phyloP scores from a whole-genome alignment of 2,888 invertebrate genomes.

The Rhaphigaster nebulosa region DNA sequence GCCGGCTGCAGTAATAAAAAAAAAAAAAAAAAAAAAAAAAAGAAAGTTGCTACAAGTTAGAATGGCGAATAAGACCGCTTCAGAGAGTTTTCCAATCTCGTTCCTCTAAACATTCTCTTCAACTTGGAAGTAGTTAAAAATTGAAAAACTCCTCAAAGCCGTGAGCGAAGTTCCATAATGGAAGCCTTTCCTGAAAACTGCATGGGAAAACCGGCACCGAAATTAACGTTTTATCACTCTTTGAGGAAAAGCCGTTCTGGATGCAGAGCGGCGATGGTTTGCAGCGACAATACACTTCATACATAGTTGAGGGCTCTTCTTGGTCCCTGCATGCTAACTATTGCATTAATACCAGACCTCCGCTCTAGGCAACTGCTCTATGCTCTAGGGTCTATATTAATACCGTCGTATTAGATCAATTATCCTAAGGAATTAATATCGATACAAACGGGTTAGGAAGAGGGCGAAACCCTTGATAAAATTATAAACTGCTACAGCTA shows the following conservation, averaged over 20 bases:
- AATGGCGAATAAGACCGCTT: constrained; percentile 32
- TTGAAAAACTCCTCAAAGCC: constrained; percentile 37
- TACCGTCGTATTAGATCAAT: background rate
- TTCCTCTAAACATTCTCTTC: background rate
- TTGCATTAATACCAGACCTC: background rate
- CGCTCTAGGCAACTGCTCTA: background rate
- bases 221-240: constrained; percentile 27
- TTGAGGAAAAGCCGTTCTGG: background rate
- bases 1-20: constrained; percentile 27
- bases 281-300: background rate
- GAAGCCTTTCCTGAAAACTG: background rate
- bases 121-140: constrained; percentile 35
- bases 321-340: background rate
- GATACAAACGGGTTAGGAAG: background rate
- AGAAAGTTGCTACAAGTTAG: constrained; percentile 18
- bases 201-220: background rate
- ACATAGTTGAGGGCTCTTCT: background rate
- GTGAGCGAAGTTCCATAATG: constrained; percentile 13
- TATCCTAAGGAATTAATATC: background rate
- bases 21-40: constrained; percentile 42
- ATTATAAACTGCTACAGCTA: background rate
- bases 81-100: constrained; percentile 30
- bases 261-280: background rate
- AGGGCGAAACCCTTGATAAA: background rate
- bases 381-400: background rate